Percentiles rank a stretch among this genome's conserved stretches.
These are phyloP conservation scores for Ormia ochracea DNA, from an alignment of 2,888 invertebrate genomes.

Conservation along the genomic window DNA sequence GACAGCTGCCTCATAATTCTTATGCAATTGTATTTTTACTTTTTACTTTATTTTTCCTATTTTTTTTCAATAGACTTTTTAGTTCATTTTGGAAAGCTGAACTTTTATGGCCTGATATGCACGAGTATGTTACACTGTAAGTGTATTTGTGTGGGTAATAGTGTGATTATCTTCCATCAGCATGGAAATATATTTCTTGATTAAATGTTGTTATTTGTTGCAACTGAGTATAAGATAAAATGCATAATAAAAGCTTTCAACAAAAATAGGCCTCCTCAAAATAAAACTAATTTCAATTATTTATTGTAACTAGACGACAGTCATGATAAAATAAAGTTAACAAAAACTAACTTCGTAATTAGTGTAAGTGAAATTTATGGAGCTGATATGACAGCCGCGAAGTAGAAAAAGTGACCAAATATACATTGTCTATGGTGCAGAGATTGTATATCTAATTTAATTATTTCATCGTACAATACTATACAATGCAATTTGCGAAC, in stretches of 20 bases:
- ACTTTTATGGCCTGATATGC: background rate
- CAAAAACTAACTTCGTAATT: background rate
- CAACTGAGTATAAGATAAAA: background rate
- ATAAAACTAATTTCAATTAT: background rate
- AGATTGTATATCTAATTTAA: no score
- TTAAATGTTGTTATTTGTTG: conserved; percentile 29
- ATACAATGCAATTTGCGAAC: no score
- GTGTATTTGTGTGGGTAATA: background rate
- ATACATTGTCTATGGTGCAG: no score
- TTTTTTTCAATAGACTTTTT: conserved; percentile 14
- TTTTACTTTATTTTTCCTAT: no score
- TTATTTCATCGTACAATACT: no score
- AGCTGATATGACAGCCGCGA: no score
- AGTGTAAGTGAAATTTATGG: background rate
- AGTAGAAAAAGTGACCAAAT: no score
- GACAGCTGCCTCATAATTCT: background rate
- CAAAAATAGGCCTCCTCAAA: background rate
- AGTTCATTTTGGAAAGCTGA: background rate
- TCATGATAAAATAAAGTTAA: background rate
- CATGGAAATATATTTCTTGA: conserved; percentile 14
- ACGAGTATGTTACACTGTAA: background rate
- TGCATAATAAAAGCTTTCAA: background rate
- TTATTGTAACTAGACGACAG: background rate
- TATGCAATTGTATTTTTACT: background rate
- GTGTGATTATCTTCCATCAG: background rate